Base-by-base conservation (phyloP, 2,797 vertebrate genomes). In the Pipistrellus pipistrellus region DNA sequence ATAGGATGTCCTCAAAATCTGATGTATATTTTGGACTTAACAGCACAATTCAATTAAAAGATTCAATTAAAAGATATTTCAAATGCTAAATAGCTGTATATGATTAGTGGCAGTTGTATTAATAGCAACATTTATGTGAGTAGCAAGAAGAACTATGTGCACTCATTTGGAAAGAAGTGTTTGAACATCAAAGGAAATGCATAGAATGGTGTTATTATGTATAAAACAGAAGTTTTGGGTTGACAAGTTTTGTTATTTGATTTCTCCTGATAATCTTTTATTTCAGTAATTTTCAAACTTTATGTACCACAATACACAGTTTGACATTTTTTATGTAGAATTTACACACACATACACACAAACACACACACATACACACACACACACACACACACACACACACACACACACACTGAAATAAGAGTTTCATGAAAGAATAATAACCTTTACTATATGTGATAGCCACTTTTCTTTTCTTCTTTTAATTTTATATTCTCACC, bases 231-330 rank as follows among this genome's bases (percentile, higher is more conserved):
- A 41, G 12, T 23, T 75, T 17, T 75, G 73, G 6, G 57, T 75
- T 44, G 25, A 68, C 21, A 87, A 82, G 2, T 11, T 25, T 59
- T 18, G 4, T 51, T 87, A 32, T 82, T 55, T 82, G 8, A 1
- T 91, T 91, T 71, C 32, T 88, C 13, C 10, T 83, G 59, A 59
- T 13, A 69, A 76, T 9, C 12, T 51, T 82, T 69, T 23, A 73
- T 73, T 78, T 85, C 5, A 91, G 2, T 81, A 20, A 35, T 82
- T 87, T 91, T 87, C 69, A 57, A 76, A 87, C 21, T 69, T 75
- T 59, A 32, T 59, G 12, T 4, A 64, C 27, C n/a, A 64, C 46
- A 83, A 44, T 18, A 41, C 57, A 68, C 25, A 64, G 3, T 72
- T 35, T 15, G 21, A 75, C 55, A 55, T 21, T 59, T 23, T 64